Conservation (phyloP, 2,888 invertebrate genomes). For the Eulithis prunata region DNA sequence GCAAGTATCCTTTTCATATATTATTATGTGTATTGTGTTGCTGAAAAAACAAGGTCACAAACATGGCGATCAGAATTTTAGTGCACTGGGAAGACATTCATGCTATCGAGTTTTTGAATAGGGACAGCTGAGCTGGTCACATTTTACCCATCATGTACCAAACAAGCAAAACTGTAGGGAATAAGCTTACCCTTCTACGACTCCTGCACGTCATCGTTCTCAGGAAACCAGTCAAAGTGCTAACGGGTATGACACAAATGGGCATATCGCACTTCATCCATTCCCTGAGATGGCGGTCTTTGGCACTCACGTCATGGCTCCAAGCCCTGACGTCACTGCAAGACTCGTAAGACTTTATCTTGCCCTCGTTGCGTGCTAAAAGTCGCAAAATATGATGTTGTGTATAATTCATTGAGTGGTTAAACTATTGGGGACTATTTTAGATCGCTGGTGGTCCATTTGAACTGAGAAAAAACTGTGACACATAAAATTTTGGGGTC, state of each 20-base stretch:
- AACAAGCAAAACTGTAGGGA: too few species aligned
- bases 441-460: constrained; percentile 45
- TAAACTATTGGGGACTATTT: constrained; percentile 35
- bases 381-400: constrained; percentile 50
- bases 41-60: too few species aligned
- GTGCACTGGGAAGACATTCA: too few species aligned
- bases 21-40: too few species aligned
- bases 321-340: constrained; percentile 82
- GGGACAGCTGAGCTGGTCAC: too few species aligned
- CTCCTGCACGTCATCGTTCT: constrained; percentile 63
- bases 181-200: constrained; percentile 55
- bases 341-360: constrained; percentile 81
- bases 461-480: constrained; percentile 40
- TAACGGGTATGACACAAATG: constrained; percentile 59
- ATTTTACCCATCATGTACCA: too few species aligned
- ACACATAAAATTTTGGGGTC: constrained; percentile 58
- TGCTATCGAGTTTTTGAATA: too few species aligned
- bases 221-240: constrained; percentile 55
- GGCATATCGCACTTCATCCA: constrained; percentile 77
- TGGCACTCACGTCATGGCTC: constrained; percentile 71
- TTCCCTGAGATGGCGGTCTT: constrained; percentile 68
- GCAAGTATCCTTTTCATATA: too few species aligned
- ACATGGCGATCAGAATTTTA: too few species aligned
- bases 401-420: constrained; percentile 65
- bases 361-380: constrained; percentile 78